Percentiles rank a stretch among this genome's conserved stretches.
These are phyloP conservation scores for Orthosia cruda DNA, from an alignment of 2,888 invertebrate genomes.

Conservation along the genomic window DNA sequence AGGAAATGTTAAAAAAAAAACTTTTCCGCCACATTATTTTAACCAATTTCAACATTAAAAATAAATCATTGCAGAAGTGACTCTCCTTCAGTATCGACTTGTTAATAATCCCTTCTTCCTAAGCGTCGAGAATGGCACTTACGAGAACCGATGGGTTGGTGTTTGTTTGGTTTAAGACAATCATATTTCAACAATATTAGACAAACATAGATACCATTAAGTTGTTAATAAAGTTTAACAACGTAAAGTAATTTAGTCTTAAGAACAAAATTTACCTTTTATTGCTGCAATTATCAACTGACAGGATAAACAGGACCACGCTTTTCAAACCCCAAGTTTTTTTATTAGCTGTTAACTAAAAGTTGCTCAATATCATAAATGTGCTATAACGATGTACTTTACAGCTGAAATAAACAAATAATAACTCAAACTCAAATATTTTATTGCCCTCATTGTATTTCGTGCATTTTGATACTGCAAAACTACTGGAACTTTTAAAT, in stretches of 20 bases:
- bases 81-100: neutral
- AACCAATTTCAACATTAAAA: neutral
- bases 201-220: neutral
- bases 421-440: neutral
- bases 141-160: neutral
- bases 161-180: slow-evolving; percentile 1
- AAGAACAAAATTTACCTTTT: too few species aligned
- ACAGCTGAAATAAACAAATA: neutral
- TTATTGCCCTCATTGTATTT: neutral
- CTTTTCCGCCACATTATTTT: too few species aligned
- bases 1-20: too few species aligned
- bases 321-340: neutral
- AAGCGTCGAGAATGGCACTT: slow-evolving; percentile 7
- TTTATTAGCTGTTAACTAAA: neutral
- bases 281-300: too few species aligned
- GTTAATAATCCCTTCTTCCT: neutral
- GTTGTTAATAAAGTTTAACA: too few species aligned
- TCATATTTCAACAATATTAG: slow-evolving; percentile 18
- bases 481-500: neutral
- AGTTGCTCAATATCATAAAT: neutral
- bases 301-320: neutral
- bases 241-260: too few species aligned
- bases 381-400: neutral
- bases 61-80: neutral
- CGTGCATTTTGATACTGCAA: slow-evolving; percentile 1